phyloP scores from a whole-genome alignment of 2,113 vertebrate genomes.

The Heterochromis multidens region DNA sequence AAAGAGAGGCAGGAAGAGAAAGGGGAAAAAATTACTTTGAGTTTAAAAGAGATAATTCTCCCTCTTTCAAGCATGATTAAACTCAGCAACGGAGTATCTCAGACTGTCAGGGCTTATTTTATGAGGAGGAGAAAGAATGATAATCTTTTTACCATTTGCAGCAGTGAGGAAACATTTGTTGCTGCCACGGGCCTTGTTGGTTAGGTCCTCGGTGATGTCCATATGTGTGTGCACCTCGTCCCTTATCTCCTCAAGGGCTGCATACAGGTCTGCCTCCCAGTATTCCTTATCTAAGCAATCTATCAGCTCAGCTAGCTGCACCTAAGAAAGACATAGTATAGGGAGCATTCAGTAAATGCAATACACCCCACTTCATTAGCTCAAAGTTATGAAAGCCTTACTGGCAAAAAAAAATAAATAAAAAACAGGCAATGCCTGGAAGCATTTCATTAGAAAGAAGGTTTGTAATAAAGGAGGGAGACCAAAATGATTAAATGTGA shows the following conservation, averaged over 20 bases:
- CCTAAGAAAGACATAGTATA: conserved; percentile 47
- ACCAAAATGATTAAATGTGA: not conserved
- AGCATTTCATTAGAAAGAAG: not conserved
- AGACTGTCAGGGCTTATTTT: not conserved
- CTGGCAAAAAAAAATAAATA: not conserved
- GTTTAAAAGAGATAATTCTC: not conserved
- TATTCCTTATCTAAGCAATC: conserved; percentile 91
- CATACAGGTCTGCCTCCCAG: conserved; percentile 92
- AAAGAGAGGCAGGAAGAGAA: not conserved
- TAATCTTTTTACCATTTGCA: conserved; percentile 82
- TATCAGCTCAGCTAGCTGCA: conserved; percentile 90
- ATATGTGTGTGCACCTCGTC: conserved; percentile 94
- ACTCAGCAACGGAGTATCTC: not conserved
- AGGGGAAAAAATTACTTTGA: not conserved
- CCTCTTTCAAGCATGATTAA: not conserved
- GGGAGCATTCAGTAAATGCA: not conserved
- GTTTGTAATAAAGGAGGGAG: not conserved
- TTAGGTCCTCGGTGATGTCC: conserved; percentile 95
- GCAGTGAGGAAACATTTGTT: conserved; percentile 93
- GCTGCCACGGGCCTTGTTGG: conserved; percentile 92
- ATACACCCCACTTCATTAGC: not conserved
- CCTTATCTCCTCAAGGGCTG: conserved; percentile 88
- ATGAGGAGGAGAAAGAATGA: not conserved
- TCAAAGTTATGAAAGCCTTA: not conserved
- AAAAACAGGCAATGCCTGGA: not conserved